Percentiles rank a stretch among this genome's conserved stretches.
phyloP scores from a whole-genome alignment of 2,888 invertebrate species.

The Calameuta pallipes region DNA sequence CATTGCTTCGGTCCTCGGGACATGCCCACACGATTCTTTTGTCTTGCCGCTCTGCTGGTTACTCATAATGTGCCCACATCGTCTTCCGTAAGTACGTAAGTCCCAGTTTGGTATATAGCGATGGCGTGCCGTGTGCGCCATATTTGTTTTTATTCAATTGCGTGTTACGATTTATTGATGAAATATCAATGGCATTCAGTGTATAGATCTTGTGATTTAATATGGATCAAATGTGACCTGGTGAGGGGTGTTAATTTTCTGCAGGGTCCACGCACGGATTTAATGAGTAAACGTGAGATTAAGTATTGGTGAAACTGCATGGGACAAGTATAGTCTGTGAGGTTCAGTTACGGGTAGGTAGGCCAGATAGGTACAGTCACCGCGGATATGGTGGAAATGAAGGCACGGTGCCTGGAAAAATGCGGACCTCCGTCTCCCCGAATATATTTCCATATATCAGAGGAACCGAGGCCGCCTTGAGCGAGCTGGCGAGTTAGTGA shows the following conservation, averaged over 20 bases:
- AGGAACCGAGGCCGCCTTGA: slow-evolving; percentile 36
- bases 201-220: background rate
- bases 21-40: slow-evolving; percentile 46
- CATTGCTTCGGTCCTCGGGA: slow-evolving; percentile 29
- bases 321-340: slow-evolving; percentile 9
- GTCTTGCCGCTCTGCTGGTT: slow-evolving; percentile 51
- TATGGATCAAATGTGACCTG: background rate
- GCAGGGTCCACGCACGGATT: slow-evolving; percentile 44
- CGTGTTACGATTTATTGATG: background rate
- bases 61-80: slow-evolving; percentile 15
- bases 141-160: background rate
- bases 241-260: background rate
- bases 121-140: background rate
- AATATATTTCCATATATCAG: slow-evolving; percentile 68
- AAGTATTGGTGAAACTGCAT: slow-evolving; percentile 41
- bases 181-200: background rate
- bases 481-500: slow-evolving; percentile 35
- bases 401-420: slow-evolving; percentile 62
- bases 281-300: slow-evolving; percentile 61
- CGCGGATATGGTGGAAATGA: slow-evolving; percentile 51
- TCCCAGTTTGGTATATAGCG: background rate
- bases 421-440: slow-evolving; percentile 63
- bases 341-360: slow-evolving; percentile 14
- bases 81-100: background rate
- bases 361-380: slow-evolving; percentile 29